Evolutionary conservation across 2,113 vertebrate genomes (phyloP).

Genomic region (Ictalurus furcatus): DNA sequence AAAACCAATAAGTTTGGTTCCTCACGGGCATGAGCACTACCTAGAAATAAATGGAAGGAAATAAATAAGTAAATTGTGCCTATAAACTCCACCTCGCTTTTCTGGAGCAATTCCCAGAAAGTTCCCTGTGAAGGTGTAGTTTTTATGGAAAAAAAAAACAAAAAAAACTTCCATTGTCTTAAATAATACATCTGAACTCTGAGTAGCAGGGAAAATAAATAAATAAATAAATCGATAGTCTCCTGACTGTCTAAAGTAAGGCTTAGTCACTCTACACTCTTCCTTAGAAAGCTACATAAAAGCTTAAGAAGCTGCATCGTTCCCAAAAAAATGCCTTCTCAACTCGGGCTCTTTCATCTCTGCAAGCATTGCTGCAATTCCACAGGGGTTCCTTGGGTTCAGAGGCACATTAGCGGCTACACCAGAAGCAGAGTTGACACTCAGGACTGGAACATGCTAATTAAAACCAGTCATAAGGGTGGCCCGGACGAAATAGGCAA

Average conservation of each 20-base stretch:
- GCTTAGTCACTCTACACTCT: not conserved
- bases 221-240: not conserved
- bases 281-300: not conserved
- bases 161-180: slow-evolving; percentile 24
- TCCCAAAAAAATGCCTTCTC: slow-evolving; percentile 7
- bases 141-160: not conserved
- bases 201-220: not conserved
- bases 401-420: slow-evolving; percentile 8
- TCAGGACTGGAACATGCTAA: slow-evolving; percentile 4
- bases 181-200: slow-evolving; percentile 17
- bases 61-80: slow-evolving; percentile 17
- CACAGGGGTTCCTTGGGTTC: not conserved
- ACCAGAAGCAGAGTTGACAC: slow-evolving; percentile 14
- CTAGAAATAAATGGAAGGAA: not conserved
- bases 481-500: not conserved
- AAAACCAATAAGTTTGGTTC: not conserved
- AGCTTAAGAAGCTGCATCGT: not conserved
- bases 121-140: not conserved
- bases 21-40: not conserved
- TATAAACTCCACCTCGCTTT: not conserved
- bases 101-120: slow-evolving; percentile 37
- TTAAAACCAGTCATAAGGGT: slow-evolving; percentile 10
- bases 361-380: slow-evolving; percentile 21
- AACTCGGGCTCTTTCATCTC: slow-evolving; percentile 27
- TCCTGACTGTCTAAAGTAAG: not conserved